Evolutionary conservation across 2,113 vertebrate species (phyloP).

Genomic region (Stomatorhinus ivindoensis): DNA sequence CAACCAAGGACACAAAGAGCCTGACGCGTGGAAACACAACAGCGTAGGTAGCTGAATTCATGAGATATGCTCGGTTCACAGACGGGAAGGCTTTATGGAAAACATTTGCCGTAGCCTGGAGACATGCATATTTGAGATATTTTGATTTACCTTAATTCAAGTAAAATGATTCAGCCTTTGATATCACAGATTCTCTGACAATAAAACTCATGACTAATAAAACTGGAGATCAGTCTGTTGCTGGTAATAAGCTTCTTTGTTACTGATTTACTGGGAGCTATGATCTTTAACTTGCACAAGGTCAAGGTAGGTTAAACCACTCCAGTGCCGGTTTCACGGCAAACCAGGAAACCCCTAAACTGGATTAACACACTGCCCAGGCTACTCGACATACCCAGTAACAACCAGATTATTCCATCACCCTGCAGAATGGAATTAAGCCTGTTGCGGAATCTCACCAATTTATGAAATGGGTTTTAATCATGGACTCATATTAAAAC

Average conservation of each 20-base stretch:
- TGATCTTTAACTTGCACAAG: neutral
- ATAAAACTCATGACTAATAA: neutral
- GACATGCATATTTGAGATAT: neutral
- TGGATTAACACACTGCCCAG: slow-evolving; percentile 42
- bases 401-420: slow-evolving; percentile 46
- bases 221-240: neutral
- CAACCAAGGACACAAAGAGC: neutral
- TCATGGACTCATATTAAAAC: neutral
- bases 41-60: neutral
- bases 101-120: neutral
- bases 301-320: slow-evolving; percentile 43
- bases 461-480: neutral
- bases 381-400: slow-evolving; percentile 41
- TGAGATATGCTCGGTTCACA: neutral
- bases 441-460: neutral
- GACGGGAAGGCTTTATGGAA: neutral
- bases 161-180: neutral
- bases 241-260: neutral
- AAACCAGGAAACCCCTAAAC: slow-evolving; percentile 46
- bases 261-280: neutral
- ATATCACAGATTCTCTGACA: neutral
- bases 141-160: neutral
- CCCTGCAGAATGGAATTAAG: neutral
- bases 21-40: neutral
- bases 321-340: slow-evolving; percentile 18